Conservation (phyloP, 2,888 invertebrate genomes). For the Andrena fulva region DNA sequence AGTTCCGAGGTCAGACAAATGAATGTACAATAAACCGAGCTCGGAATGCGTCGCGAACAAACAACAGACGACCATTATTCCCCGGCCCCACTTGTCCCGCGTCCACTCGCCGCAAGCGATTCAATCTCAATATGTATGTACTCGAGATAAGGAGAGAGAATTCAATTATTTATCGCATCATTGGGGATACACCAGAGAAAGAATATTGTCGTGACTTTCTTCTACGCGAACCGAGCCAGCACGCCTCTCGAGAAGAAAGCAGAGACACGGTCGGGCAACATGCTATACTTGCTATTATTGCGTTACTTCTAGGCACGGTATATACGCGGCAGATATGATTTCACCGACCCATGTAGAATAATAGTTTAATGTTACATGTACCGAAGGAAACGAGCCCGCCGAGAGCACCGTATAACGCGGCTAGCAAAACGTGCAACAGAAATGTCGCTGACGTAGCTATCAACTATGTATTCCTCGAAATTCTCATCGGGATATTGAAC, state of each 20-base stretch:
- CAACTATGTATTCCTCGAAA: not conserved
- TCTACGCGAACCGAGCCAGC: constrained; percentile 10
- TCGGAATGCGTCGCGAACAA: constrained; percentile 25
- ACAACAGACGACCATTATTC: constrained; percentile 17
- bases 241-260: constrained; percentile 22
- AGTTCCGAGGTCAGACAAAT: constrained; percentile 47
- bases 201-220: constrained; percentile 9
- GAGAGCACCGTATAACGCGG: constrained; percentile 3
- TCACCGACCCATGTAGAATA: constrained; percentile 60
- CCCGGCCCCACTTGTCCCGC: not conserved
- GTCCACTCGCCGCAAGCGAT: not conserved
- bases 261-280: constrained; percentile 23
- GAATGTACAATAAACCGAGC: constrained; percentile 42
- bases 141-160: not conserved
- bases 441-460: not conserved
- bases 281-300: constrained; percentile 44
- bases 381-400: constrained; percentile 47
- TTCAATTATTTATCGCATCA: not conserved
- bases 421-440: constrained; percentile 14
- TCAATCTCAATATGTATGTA: not conserved
- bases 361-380: constrained; percentile 64
- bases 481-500: too few species aligned
- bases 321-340: constrained; percentile 52
- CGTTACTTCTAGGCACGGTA: constrained; percentile 43
- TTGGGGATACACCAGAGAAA: not conserved